phyloP scores from a whole-genome alignment of 2,113 vertebrate genomes.

The Chionodraco myersi region DNA sequence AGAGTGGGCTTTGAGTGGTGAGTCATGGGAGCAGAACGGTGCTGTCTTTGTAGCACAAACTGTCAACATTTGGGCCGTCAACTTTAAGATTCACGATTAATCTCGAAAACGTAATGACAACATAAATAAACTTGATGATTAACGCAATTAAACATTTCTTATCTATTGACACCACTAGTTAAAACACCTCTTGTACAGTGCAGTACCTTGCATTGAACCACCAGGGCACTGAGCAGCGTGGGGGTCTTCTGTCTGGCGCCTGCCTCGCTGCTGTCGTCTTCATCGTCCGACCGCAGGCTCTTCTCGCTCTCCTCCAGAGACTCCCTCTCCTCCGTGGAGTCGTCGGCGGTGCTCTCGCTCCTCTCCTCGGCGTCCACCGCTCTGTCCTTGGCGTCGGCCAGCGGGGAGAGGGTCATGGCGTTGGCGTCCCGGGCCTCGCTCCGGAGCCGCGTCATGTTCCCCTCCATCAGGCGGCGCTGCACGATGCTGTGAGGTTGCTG shows the following conservation, averaged over 20 bases:
- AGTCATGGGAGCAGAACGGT: conserved; percentile 36
- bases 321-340: conserved; percentile 84
- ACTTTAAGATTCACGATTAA: too few species aligned
- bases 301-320: conserved; percentile 85
- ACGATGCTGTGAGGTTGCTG: conserved; percentile 94
- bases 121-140: too few species aligned
- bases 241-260: conserved; percentile 61
- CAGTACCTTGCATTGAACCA: conserved; percentile 91
- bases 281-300: conserved; percentile 84
- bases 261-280: conserved; percentile 74
- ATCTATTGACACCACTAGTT: too few species aligned
- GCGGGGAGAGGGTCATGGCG: conserved; percentile 80
- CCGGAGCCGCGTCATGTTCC: conserved; percentile 85
- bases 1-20: conserved; percentile 37
- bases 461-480: conserved; percentile 91
- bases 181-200: not conserved
- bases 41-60: conserved; percentile 9
- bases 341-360: conserved; percentile 83
- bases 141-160: too few species aligned
- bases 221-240: conserved; percentile 75
- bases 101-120: too few species aligned
- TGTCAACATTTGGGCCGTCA: not conserved
- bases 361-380: conserved; percentile 75
- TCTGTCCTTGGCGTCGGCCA: conserved; percentile 81
- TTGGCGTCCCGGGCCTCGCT: conserved; percentile 77